These are phyloP conservation scores for Carettochelys insculpta DNA, from an alignment of 2,113 vertebrate species.

Conservation along the genomic window DNA sequence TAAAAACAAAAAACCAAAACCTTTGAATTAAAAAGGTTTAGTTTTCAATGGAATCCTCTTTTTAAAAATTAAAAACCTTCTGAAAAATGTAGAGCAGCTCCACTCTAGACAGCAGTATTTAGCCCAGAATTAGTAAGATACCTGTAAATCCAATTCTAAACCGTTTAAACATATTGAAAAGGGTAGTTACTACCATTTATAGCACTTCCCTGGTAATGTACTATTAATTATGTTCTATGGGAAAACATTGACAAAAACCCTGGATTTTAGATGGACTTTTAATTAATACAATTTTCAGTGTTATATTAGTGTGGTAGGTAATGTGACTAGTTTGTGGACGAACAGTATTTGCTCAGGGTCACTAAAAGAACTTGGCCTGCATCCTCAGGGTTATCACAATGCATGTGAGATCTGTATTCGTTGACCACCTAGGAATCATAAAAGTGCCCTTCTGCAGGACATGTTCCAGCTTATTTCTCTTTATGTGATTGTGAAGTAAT, in stretches of 20 bases:
- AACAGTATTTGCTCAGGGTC: too few relatives aligned
- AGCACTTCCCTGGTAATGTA: neutral
- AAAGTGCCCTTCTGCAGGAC: neutral
- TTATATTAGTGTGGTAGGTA: neutral
- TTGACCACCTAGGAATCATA: neutral
- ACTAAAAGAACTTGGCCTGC: too few relatives aligned
- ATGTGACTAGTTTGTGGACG: too few relatives aligned
- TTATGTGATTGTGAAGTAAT: neutral
- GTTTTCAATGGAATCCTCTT: neutral
- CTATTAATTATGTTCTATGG: neutral
- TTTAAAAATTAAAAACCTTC: neutral
- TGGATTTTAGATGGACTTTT: neutral
- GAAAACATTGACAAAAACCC: neutral
- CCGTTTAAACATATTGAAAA: neutral
- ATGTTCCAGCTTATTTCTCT: neutral
- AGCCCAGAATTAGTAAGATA: neutral
- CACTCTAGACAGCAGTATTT: neutral
- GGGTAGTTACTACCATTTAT: neutral
- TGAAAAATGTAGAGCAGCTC: neutral
- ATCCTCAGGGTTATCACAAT: neutral
- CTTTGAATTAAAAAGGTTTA: neutral
- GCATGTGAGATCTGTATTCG: neutral
- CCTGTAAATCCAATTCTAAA: neutral
- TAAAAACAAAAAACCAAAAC: neutral
- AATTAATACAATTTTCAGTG: neutral